These are phyloP conservation scores for Drosophila triauraria DNA, from an alignment of 1,140 invertebrate genomes.

Conservation along the genomic window DNA sequence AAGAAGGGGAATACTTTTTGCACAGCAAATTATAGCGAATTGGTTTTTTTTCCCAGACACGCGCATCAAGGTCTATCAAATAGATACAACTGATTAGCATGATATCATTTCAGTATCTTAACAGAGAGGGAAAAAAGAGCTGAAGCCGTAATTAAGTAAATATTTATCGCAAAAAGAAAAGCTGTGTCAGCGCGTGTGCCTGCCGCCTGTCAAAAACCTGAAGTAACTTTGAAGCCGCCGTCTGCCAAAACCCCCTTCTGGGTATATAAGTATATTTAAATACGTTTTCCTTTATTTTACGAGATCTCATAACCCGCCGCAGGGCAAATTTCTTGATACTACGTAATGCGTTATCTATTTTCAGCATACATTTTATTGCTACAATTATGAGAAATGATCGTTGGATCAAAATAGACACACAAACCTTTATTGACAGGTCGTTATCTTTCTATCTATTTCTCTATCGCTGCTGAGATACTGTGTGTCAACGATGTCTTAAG, in stretches of 20 bases:
- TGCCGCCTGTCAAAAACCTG: slow-evolving; percentile 24
- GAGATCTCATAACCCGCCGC: slow-evolving; percentile 25
- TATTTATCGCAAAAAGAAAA: slow-evolving; percentile 49
- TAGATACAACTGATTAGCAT: slow-evolving; percentile 61
- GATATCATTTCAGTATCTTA: slow-evolving; percentile 44
- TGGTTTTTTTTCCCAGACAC: slow-evolving; percentile 28
- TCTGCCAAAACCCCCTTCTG: slow-evolving; percentile 10
- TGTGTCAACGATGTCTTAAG: slow-evolving; percentile 39
- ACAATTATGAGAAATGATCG: slow-evolving; percentile 74
- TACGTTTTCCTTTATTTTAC: slow-evolving; percentile 23
- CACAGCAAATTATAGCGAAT: neutral
- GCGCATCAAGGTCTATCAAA: slow-evolving; percentile 53
- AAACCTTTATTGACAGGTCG: slow-evolving; percentile 62
- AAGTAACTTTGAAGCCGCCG: slow-evolving; percentile 43
- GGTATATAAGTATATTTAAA: slow-evolving; percentile 35
- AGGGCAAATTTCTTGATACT: slow-evolving; percentile 20
- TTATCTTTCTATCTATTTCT: slow-evolving; percentile 36
- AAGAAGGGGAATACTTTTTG: neutral
- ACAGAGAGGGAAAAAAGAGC: slow-evolving; percentile 2
- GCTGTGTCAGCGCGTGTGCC: slow-evolving; percentile 19
- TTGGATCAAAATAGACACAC: slow-evolving; percentile 50
- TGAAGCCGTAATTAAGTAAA: slow-evolving; percentile 40
- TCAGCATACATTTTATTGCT: slow-evolving; percentile 66
- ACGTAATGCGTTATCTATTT: slow-evolving; percentile 66
- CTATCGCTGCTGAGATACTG: slow-evolving; percentile 41